Evolutionary conservation across 2,888 invertebrate genomes (phyloP), one percentile per base, ranked within the genome.

Genomic region (Caenorhabditis becei): DNA sequence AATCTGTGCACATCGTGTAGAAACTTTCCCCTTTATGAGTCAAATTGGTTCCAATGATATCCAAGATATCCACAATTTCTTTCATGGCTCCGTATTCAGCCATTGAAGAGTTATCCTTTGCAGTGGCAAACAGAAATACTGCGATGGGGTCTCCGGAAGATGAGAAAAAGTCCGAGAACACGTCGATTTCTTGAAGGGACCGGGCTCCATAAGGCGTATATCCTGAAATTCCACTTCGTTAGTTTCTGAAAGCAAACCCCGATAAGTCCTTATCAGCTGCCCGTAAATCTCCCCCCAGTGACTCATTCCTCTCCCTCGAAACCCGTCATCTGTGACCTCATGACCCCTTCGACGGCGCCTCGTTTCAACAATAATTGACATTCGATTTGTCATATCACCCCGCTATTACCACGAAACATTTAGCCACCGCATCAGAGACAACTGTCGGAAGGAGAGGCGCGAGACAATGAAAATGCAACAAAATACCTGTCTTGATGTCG

Each of bases 171-270:
- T 86, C 82, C 37, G 83, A 86, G 72, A 86, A 87, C 11, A 75
- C 80, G 20, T 78, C 79, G 59, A 88, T 83, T 77, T 88, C 88
- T 69, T 82, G 66, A 0, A 84, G 77, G 5, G 89, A 88, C 49
- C 87, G 71, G 0, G 89, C 88, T 18, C 88, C 89, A 51, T 78
- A 69, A 2, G 89, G 89, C 11, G 89, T 89, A 72, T 89, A 89
- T 24, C 89, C 89, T 86, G 66, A 24, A 80, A 80, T 41, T 41
- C 7, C 41, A 14, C 41, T 32, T 41, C n/a, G n/a, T n/a, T n/a
- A n/a, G 41, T 56, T 24, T n/a, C 56, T 56, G n/a, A n/a, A n/a
- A n/a, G n/a, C n/a, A n/a, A n/a, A n/a, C n/a, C n/a, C n/a, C n/a
- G n/a, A n/a, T n/a, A n/a, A n/a, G n/a, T n/a, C n/a, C n/a, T n/a